A percentile compares a stretch with the other conserved stretches of the same genome.
Evolutionary conservation across 2,888 invertebrate genomes (phyloP).

Genomic region (Deilephila porcellus): DNA sequence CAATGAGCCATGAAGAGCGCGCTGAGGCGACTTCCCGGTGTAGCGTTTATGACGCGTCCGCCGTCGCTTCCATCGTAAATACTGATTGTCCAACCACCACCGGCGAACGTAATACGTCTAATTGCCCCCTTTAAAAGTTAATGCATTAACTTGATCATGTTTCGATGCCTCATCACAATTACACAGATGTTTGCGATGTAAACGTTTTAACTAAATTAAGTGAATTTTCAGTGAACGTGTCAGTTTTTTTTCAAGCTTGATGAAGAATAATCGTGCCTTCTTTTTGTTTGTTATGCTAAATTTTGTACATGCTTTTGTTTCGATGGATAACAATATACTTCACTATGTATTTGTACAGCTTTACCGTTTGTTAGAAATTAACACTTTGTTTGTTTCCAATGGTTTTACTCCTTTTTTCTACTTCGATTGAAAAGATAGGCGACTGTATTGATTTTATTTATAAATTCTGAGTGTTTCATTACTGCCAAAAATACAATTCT

Average conservation of each 20-base stretch:
- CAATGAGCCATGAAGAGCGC: conserved; percentile 75
- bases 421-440: not conserved
- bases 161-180: conserved; percentile 62
- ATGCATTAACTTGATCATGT: conserved; percentile 78
- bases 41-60: conserved; percentile 70
- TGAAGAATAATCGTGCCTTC: not conserved
- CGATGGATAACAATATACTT: not conserved
- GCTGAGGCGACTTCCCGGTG: conserved; percentile 66
- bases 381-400: not conserved
- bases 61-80: conserved; percentile 71
- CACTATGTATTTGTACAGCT: not conserved
- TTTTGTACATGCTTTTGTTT: not conserved
- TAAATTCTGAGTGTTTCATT: not conserved
- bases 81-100: conserved; percentile 73
- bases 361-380: conserved; percentile 12
- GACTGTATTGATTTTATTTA: not conserved
- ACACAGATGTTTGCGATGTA: conserved; percentile 62
- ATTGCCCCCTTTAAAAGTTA: conserved; percentile 78
- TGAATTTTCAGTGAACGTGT: conserved; percentile 41
- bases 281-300: not conserved
- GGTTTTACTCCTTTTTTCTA: conserved; percentile 1
- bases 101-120: conserved; percentile 71
- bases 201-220: conserved; percentile 61
- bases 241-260: conserved; percentile 15
- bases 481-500: too few species aligned